Evolutionary conservation across 2,888 invertebrate genomes (phyloP).

Genomic region (Galerucella calmariensis): DNA sequence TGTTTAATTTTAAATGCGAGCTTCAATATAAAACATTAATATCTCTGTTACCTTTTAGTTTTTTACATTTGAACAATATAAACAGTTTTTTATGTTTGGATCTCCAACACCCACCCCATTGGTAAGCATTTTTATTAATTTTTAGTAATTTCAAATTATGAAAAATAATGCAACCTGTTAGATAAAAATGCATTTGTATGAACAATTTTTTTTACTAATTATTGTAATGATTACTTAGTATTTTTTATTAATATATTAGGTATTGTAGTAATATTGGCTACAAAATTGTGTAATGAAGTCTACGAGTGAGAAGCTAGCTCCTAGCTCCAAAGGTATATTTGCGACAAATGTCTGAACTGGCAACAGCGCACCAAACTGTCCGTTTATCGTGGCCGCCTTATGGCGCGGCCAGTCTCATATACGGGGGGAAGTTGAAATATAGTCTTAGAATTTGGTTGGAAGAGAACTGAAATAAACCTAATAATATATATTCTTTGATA

Average conservation of each 20-base stretch:
- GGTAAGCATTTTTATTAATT: conserved; percentile 67
- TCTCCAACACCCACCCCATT: conserved; percentile 79
- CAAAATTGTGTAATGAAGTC: not conserved
- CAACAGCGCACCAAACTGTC: too few species aligned
- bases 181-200: not conserved
- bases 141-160: not conserved
- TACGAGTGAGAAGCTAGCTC: too few species aligned
- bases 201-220: not conserved
- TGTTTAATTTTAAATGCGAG: not conserved
- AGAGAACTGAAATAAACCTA: too few species aligned
- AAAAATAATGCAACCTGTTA: not conserved
- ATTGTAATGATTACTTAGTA: not conserved
- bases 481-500: too few species aligned
- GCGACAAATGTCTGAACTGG: too few species aligned
- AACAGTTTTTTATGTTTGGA: conserved; percentile 85
- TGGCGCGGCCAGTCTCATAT: too few species aligned
- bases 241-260: not conserved
- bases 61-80: conserved; percentile 93
- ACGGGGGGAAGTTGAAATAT: too few species aligned
- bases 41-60: conserved; percentile 69
- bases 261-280: not conserved
- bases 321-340: too few species aligned
- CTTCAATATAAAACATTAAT: conserved; percentile 29
- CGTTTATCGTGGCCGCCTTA: too few species aligned
- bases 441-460: too few species aligned